Evolutionary conservation across 2,888 invertebrate genomes (phyloP), one percentile per base, ranked within the genome.

Genomic region (Kryphioiulus occultus): DNA sequence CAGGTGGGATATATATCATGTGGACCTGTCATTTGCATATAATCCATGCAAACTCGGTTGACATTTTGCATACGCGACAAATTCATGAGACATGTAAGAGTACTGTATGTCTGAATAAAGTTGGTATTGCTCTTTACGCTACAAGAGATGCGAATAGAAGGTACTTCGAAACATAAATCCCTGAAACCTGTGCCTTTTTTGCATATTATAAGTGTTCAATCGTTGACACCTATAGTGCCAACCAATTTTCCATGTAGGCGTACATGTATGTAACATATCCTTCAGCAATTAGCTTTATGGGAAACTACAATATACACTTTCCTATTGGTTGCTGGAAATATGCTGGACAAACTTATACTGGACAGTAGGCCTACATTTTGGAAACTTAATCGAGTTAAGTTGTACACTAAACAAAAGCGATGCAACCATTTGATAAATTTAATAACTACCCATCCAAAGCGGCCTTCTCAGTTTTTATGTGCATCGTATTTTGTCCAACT

Each of bases 11-110:
- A 78, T 78, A 78, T 78, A 78, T 78, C 78, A 78, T 32, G 78
- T 78, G 30, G 78, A 78, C 78, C 78, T 78, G 78, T 78, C 78
- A 30, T 78, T 78, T 78, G 78, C 78, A 78, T 78, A 78, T 78
- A 78, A 78, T 78, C 78, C 26, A 78, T 30, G 78, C 30, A 78
- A 78, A 78, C 78, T 78, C 78, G 15, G 78, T 78, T 78, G 78
- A 78, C 78, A 78, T 78, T 78, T 78, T 78, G 15, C 78, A 78
- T 78, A 78, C 30, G 78, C 30, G 78, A 78, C 15, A 78, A 26
- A 78, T 26, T 78, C 30, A 26, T 30, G 78, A 17, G 26, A 68
- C 15, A 22, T 9, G 30, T 30, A 17, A 30, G 78, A 26, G 78
- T 78, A 35, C 35, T 68, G 22, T 10, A 44, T 5, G 30, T 78